Percentiles rank a stretch among this genome's conserved stretches.
These are phyloP conservation scores for Bubo bubo DNA, from an alignment of 2,113 vertebrate species.

Conservation along the genomic window DNA sequence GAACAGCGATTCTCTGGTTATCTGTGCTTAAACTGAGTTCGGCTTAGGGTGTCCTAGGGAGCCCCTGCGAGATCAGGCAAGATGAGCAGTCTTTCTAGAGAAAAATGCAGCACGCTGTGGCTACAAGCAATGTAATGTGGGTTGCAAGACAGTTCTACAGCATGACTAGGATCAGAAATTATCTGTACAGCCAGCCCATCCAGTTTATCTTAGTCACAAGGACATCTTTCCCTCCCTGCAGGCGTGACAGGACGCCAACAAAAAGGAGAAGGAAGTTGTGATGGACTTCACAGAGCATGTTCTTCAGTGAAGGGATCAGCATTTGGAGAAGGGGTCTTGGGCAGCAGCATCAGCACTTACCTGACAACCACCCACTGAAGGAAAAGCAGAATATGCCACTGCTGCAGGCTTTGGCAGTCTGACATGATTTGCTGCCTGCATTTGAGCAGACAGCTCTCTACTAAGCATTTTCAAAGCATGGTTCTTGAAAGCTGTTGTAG, in stretches of 20 bases:
- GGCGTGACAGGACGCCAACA: not conserved
- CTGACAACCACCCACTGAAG: not conserved
- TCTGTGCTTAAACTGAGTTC: not conserved
- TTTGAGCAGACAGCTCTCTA: not conserved
- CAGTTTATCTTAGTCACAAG: not conserved
- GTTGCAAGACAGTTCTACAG: not conserved
- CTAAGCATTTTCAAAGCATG: not conserved
- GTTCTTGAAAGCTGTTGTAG: not conserved
- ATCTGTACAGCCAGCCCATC: not conserved
- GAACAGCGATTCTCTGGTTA: not conserved
- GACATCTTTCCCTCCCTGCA: not conserved
- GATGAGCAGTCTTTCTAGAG: not conserved
- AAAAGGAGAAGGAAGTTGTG: not conserved
- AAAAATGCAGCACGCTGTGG: accelerated
- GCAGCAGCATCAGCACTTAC: not conserved
- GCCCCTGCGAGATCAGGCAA: not conserved
- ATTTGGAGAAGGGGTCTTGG: not conserved
- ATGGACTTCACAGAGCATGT: not conserved
- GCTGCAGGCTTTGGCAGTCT: not conserved
- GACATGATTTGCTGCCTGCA: accelerated
- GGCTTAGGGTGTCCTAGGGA: not conserved
- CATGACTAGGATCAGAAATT: not conserved
- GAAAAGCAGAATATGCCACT: not conserved
- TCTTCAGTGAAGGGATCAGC: not conserved
- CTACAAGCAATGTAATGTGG: not conserved